Percentiles rank a stretch among this genome's conserved stretches.
Conservation (phyloP, 1,140 invertebrate species). For the Penaeus indicus region DNA sequence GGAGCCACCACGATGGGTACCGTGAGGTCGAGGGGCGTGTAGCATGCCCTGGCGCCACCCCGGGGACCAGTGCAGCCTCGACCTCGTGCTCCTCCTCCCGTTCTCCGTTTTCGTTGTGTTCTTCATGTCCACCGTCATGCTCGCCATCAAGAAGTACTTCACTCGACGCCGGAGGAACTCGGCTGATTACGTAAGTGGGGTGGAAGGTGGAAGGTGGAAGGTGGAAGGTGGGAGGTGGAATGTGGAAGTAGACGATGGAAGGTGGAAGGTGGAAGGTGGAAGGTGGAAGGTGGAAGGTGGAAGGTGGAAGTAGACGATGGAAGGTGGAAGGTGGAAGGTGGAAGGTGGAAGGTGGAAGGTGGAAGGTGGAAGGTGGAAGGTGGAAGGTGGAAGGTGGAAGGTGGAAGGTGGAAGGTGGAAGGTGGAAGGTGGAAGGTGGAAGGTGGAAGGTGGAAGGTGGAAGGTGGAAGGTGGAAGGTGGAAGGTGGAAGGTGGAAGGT, state of each 20-base stretch:
- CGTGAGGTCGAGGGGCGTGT: too few species aligned
- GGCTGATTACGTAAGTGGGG: conserved; percentile 51
- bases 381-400: not conserved
- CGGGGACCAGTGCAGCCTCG: too few species aligned
- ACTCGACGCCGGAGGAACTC: conserved; percentile 43
- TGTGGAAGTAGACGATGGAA: not conserved
- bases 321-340: not conserved
- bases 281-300: not conserved
- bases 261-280: not conserved
- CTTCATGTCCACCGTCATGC: conserved; percentile 30
- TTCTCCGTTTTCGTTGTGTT: not conserved
- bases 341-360: not conserved
- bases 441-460: not conserved
- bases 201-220: not conserved
- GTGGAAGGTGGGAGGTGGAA: not conserved
- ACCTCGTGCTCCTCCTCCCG: not conserved
- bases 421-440: not conserved
- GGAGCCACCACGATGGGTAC: too few species aligned
- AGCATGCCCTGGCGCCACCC: too few species aligned
- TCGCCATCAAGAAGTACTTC: conserved; percentile 62
- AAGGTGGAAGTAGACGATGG: not conserved
- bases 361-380: not conserved
- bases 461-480: not conserved
- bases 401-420: not conserved
- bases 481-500: not conserved